These are phyloP conservation scores for Caenorhabditis sp. DNA, from an alignment of 2,888 invertebrate species.

Conservation along the genomic window DNA sequence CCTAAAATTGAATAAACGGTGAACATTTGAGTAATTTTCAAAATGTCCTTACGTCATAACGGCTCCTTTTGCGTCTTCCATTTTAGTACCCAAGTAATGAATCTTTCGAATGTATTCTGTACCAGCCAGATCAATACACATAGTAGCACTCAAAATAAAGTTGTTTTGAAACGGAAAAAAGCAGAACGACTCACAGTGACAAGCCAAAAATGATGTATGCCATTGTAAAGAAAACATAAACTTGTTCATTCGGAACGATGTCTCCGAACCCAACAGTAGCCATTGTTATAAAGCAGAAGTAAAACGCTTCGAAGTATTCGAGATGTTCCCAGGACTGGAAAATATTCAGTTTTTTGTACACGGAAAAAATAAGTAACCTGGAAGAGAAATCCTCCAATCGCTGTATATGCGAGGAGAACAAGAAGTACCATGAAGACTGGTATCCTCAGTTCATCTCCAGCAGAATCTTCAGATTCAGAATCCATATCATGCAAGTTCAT, in stretches of 20 bases:
- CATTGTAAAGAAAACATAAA: constrained; percentile 83
- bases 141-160: constrained; percentile 82
- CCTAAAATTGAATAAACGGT: too few relatives aligned
- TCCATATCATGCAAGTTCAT: constrained; percentile 81
- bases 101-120: constrained; percentile 83
- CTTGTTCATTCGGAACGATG: constrained; percentile 82
- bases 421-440: constrained; percentile 82
- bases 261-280: constrained; percentile 83
- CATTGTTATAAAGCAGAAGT: constrained; percentile 83
- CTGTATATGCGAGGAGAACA: constrained; percentile 81
- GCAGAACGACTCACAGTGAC: constrained; percentile 77
- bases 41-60: constrained; percentile 77
- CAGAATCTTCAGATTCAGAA: constrained; percentile 68
- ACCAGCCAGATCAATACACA: constrained; percentile 83
- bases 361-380: constrained; percentile 63
- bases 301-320: constrained; percentile 82
- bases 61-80: constrained; percentile 83
- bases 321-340: constrained; percentile 79
- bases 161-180: too few relatives aligned
- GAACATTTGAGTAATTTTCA: too few relatives aligned
- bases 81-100: constrained; percentile 82
- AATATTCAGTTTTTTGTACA: not conserved
- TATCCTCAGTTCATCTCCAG: constrained; percentile 76
- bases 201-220: constrained; percentile 83
- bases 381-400: constrained; percentile 82